Conservation (phyloP, 2,888 invertebrate genomes). For the Apamea epomidion region DNA sequence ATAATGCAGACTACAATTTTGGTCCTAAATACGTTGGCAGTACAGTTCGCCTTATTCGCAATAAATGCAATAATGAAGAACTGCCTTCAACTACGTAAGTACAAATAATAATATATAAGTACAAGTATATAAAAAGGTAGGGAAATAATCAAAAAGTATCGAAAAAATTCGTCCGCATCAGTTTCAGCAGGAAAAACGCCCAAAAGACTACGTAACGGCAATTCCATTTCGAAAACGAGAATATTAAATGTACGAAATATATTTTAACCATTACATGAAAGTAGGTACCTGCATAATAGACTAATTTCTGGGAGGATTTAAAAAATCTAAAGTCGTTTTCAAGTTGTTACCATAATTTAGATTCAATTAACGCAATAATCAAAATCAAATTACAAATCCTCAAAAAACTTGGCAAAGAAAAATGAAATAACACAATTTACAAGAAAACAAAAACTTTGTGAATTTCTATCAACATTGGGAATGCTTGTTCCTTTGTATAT, state of each 20-base stretch:
- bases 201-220: neutral
- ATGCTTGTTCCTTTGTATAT: constrained; percentile 53
- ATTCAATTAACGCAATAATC: constrained; percentile 41
- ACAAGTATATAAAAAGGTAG: no score
- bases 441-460: constrained; percentile 50
- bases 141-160: neutral
- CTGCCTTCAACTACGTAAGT: neutral
- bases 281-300: neutral
- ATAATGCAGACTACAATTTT: neutral
- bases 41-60: neutral
- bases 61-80: neutral
- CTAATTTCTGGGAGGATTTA: neutral
- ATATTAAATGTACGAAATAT: neutral
- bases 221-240: neutral
- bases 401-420: constrained; percentile 42
- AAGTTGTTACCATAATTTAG: constrained; percentile 11
- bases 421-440: constrained; percentile 51
- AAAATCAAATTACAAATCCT: constrained; percentile 27
- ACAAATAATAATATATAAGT: neutral
- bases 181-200: neutral
- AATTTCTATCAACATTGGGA: constrained; percentile 55
- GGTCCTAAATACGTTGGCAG: no score
- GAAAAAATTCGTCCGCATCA: neutral
- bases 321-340: neutral
- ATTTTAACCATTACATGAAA: neutral